phyloP scores from a whole-genome alignment of 2,797 vertebrate species.

The Gobionotothen gibberifrons region DNA sequence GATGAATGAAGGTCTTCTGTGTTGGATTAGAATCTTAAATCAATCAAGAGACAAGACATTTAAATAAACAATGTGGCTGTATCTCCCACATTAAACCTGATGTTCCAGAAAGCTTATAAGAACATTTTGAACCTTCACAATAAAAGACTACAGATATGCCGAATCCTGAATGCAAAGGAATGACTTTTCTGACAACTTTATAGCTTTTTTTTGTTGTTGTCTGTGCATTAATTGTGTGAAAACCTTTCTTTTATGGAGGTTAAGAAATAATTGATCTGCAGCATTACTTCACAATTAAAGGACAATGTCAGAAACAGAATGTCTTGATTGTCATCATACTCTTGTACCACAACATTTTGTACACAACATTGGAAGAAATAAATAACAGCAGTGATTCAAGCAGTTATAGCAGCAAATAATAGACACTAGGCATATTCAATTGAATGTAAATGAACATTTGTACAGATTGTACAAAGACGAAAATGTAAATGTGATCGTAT shows the following conservation, averaged over 20 bases:
- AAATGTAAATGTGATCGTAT: background rate
- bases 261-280: background rate
- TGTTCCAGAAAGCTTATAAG: background rate
- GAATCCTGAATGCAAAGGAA: background rate
- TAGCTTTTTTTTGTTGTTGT: background rate
- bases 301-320: too few relatives aligned
- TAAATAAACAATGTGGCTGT: conserved; percentile 23
- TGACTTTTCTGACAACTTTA: background rate
- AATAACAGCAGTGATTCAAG: too few relatives aligned
- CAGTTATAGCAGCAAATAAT: too few relatives aligned
- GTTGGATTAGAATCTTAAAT: conserved; percentile 16
- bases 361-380: too few relatives aligned
- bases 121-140: background rate
- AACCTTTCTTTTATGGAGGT: background rate
- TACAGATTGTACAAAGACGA: too few relatives aligned
- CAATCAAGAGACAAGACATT: conserved; percentile 5
- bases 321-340: too few relatives aligned
- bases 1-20: conserved; percentile 37
- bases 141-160: background rate
- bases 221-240: background rate
- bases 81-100: background rate
- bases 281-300: background rate
- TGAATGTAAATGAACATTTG: too few relatives aligned
- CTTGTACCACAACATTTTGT: too few relatives aligned
- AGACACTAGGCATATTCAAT: too few relatives aligned